phyloP scores from a whole-genome alignment of 2,113 vertebrate species.

The Centrocercus urophasianus region DNA sequence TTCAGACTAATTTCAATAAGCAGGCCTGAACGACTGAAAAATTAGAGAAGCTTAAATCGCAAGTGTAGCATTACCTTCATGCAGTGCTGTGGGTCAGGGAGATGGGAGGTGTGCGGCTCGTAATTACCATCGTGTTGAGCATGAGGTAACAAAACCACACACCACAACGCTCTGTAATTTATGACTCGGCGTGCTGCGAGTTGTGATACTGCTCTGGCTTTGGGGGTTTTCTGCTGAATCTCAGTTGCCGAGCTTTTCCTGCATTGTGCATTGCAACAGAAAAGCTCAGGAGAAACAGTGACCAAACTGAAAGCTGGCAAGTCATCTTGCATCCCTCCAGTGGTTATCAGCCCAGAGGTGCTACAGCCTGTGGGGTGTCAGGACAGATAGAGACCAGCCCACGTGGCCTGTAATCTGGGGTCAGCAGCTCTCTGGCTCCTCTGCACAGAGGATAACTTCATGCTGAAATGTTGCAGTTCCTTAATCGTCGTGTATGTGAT shows the following conservation, averaged over 20 bases:
- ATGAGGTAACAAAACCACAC: slow-evolving; percentile 30
- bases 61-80: not conserved
- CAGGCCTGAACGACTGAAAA: not conserved
- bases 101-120: slow-evolving; percentile 13
- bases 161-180: not conserved
- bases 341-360: not conserved
- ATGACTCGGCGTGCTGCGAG: not conserved
- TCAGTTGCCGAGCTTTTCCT: not conserved
- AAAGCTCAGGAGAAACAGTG: not conserved
- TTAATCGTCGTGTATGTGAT: not conserved
- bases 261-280: fast-evolving
- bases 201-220: not conserved
- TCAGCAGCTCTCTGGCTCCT: not conserved
- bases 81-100: not conserved
- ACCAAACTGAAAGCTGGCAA: not conserved
- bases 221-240: not conserved
- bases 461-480: not conserved
- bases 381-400: not conserved
- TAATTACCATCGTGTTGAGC: not conserved
- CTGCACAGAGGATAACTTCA: not conserved
- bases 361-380: not conserved
- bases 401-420: fast-evolving
- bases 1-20: slow-evolving; percentile 2
- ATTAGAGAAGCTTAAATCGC: not conserved
- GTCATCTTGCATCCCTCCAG: not conserved